These are phyloP conservation scores for Samia ricini DNA, from an alignment of 1,140 invertebrate genomes.

Conservation along the genomic window DNA sequence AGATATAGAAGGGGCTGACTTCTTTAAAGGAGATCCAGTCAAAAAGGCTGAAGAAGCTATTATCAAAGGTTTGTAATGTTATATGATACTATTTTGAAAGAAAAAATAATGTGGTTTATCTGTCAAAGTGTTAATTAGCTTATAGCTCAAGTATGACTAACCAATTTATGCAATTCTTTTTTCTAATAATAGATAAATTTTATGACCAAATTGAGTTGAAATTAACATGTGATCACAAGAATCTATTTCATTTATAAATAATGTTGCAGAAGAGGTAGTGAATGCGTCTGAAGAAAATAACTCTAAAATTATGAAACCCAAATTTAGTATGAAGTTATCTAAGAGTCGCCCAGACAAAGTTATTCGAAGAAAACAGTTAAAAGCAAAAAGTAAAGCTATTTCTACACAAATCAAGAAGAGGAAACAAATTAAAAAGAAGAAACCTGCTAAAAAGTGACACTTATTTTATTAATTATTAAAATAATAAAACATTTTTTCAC, in stretches of 20 bases:
- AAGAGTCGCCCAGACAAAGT: constrained; percentile 58
- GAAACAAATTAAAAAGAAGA: constrained; percentile 62
- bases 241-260: no score
- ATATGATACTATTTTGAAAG: neutral
- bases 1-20: constrained; percentile 72
- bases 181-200: no score
- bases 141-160: no score
- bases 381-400: constrained; percentile 64
- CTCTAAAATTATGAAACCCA: constrained; percentile 19
- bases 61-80: constrained; percentile 46
- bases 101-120: no score
- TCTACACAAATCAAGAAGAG: constrained; percentile 71
- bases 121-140: no score
- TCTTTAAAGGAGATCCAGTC: constrained; percentile 70
- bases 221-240: no score
- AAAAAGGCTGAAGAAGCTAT: constrained; percentile 67
- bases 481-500: constrained; percentile 30
- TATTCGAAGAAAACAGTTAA: constrained; percentile 72
- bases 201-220: no score
- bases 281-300: constrained; percentile 26
- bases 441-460: constrained; percentile 45
- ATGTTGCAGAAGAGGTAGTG: constrained; percentile 26
- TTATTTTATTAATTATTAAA: constrained; percentile 16
- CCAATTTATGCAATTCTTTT: no score
- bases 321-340: constrained; percentile 37